A percentile compares a stretch with the other conserved stretches of the same genome.
These are phyloP conservation scores for Chaenocephalus aceratus DNA, from an alignment of 2,113 vertebrate species.

Conservation along the genomic window DNA sequence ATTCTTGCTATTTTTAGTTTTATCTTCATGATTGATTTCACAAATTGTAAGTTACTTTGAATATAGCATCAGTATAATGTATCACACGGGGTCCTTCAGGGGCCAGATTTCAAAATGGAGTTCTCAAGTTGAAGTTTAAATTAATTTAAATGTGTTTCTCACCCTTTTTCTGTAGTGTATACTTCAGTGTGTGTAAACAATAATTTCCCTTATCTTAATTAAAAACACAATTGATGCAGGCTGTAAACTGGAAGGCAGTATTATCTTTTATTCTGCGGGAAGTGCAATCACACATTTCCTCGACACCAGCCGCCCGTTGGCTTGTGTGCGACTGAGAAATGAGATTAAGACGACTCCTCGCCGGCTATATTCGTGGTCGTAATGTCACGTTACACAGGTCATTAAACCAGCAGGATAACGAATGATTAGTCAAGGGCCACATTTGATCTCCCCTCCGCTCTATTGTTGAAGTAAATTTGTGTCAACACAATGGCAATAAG, in stretches of 20 bases:
- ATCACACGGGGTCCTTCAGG: neutral
- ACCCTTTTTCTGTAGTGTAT: neutral
- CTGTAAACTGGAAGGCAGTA: neutral
- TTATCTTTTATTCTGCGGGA: neutral
- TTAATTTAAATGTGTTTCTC: neutral
- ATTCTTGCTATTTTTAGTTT: no score
- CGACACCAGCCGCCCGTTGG: neutral
- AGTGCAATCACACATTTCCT: neutral
- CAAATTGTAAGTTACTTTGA: no score
- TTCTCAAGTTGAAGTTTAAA: neutral
- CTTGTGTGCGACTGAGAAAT: conserved; percentile 24
- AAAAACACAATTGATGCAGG: neutral
- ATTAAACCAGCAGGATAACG: conserved; percentile 65
- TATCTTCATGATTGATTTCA: no score
- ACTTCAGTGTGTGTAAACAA: neutral
- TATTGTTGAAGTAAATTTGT: conserved; percentile 66
- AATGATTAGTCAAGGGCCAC: conserved; percentile 55
- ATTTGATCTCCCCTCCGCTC: conserved; percentile 61
- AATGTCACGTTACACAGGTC: conserved; percentile 72
- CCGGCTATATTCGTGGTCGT: conserved; percentile 47
- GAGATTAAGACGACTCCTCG: conserved; percentile 46
- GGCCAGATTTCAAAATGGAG: neutral
- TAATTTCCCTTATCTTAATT: conserved; percentile 4
- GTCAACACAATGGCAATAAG: conserved; percentile 67
- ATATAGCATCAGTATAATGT: no score